phyloP scores from a whole-genome alignment of 37 sponge, comb jelly and placozoan species.

The Haliclona indistincta region DNA sequence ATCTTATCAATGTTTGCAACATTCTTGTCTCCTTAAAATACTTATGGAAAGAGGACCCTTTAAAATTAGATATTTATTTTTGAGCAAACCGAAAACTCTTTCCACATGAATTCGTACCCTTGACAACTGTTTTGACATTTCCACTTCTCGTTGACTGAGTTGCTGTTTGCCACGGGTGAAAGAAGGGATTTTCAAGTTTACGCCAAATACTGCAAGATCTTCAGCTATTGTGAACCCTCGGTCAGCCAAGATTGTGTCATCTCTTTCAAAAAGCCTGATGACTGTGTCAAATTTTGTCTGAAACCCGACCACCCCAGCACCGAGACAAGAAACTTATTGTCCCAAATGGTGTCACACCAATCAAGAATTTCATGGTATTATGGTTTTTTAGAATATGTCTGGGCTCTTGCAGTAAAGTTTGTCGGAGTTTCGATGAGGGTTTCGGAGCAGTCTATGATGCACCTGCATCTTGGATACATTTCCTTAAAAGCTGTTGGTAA shows the following conservation, averaged over 20 bases:
- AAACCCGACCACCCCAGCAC: conserved; percentile 48
- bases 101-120: conserved; percentile 47
- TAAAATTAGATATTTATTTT: too few species aligned
- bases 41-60: conserved; percentile 7
- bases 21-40: background rate
- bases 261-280: conserved; percentile 40
- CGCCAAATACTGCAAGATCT: conserved; percentile 28
- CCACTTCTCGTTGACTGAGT: conserved; percentile 13
- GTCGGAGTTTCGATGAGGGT: conserved; percentile 32
- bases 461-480: conserved; percentile 18
- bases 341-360: conserved; percentile 39
- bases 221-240: conserved; percentile 39
- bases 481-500: conserved; percentile 19
- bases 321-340: conserved; percentile 34
- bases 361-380: conserved; percentile 46
- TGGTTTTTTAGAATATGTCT: conserved; percentile 44
- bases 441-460: conserved; percentile 39
- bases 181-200: conserved; percentile 11
- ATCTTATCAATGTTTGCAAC: too few species aligned
- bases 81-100: conserved; percentile 17
- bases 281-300: conserved; percentile 38
- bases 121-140: conserved; percentile 19
- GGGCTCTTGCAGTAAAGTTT: conserved; percentile 36
- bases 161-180: conserved; percentile 36
- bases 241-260: conserved; percentile 48